Base-by-base conservation (phyloP, 2,888 invertebrate genomes). In the Ceriagrion tenellum region DNA sequence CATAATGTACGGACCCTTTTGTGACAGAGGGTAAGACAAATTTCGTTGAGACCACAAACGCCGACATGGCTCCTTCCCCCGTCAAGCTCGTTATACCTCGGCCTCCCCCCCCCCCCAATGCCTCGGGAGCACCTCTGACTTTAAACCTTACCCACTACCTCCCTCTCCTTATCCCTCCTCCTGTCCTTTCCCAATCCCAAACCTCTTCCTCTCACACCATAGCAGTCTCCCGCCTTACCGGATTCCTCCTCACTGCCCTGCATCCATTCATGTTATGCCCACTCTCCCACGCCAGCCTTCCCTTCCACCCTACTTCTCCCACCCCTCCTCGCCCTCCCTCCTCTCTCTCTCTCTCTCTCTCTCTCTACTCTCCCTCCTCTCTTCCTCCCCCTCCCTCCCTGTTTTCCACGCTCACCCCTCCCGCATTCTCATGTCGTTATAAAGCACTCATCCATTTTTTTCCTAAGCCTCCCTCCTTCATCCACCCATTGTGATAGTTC, bases 371-470 rank as follows among this genome's bases (percentile, higher is more conserved):
- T n/a, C n/a, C 23, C 40, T 18, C 47, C 23, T 6, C 47, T 26
- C 40, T 40, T 23, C 10, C 23, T 47, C 88, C 16, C 40, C n/a
- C 47, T 26, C 40, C 40, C 20, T 40, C 40, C 69, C 69, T 69
- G 69, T 69, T 69, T 69, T 69, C 69, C 69, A 69, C 26, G 69
- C 69, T 69, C n/a, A n/a, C 69, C 81, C 81, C n/a, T 69, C 69
- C 47, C 55, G 89, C 89, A 89, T 89, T 55, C 89, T 26, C 89
- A 55, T 89, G 89, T 89, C 89, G 89, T 89, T 89, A 89, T 55
- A 89, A 55, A 89, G 55, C 89, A 16, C 55, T 89, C 89, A 89
- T 89, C 55, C 89, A n/a, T 89, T 89, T 47, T 20, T 59, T 59
- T 56, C 12, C 56, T 59, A 59, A 20, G 18, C 89, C 55, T 55